A percentile compares a stretch with the other conserved stretches of the same genome.
Evolutionary conservation across 2,797 vertebrate genomes (phyloP).

Genomic region (Percopsis omiscomaycus): DNA sequence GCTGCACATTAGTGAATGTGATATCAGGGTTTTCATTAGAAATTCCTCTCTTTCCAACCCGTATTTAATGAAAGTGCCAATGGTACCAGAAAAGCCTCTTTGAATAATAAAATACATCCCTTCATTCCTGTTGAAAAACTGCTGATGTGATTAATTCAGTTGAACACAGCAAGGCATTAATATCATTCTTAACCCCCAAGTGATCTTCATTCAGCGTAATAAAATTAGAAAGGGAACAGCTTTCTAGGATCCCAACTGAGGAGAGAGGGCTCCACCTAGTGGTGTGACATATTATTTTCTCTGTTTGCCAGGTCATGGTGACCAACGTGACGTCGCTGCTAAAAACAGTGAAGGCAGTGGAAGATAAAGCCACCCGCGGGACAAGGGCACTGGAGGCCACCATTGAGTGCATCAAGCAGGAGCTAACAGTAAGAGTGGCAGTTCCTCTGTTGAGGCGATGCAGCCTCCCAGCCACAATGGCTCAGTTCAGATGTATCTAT

Average conservation of each 20-base stretch:
- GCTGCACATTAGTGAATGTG: constrained; percentile 10
- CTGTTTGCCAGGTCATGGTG: constrained; percentile 90
- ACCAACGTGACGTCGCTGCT: constrained; percentile 98
- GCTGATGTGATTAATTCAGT: constrained; percentile 12
- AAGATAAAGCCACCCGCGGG: constrained; percentile 97
- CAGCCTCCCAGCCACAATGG: constrained; percentile 26
- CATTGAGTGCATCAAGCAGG: constrained; percentile 98
- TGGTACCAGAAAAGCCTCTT: constrained; percentile 14
- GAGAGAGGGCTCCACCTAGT: constrained; percentile 60
- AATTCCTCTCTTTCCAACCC: background rate
- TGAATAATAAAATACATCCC: constrained; percentile 24
- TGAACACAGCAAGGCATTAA: constrained; percentile 13
- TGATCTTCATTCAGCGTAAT: constrained; percentile 19
- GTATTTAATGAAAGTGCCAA: constrained; percentile 2
- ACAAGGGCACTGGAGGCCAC: constrained; percentile 96
- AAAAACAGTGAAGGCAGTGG: constrained; percentile 98
- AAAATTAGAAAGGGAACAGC: constrained; percentile 11
- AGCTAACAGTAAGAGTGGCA: constrained; percentile 85
- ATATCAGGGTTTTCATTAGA: constrained; percentile 14
- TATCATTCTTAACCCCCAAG: constrained; percentile 16
- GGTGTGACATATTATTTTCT: constrained; percentile 31
- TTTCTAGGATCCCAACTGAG: constrained; percentile 12
- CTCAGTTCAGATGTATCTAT: constrained; percentile 23
- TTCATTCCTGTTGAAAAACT: background rate
- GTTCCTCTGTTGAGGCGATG: constrained; percentile 30